Percentiles rank a stretch among this genome's conserved stretches.
phyloP scores from a whole-genome alignment of 2,888 invertebrate genomes.

The Netelia inedita region DNA sequence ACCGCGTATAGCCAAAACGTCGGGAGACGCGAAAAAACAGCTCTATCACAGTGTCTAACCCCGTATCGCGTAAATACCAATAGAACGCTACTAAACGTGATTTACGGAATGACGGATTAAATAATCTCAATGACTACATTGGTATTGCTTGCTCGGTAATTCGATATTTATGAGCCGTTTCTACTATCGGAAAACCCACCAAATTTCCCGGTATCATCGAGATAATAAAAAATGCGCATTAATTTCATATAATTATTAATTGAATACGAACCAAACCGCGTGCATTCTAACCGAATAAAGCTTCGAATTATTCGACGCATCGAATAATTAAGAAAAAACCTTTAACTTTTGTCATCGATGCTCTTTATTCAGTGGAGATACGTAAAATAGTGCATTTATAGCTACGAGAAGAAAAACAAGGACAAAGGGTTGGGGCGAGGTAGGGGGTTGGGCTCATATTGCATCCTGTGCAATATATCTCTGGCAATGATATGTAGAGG shows the following conservation, averaged over 20 bases:
- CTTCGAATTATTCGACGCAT: too few relatives aligned
- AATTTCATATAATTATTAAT: too few relatives aligned
- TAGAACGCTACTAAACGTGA: conserved; percentile 1
- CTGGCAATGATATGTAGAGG: conserved; percentile 23
- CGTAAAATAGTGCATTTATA: background rate
- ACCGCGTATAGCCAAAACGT: background rate
- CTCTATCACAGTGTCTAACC: background rate
- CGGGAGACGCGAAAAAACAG: background rate
- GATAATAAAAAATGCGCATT: too few relatives aligned
- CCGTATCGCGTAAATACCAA: background rate
- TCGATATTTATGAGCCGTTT: conserved; percentile 1
- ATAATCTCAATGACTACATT: conserved; percentile 2
- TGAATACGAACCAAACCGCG: too few relatives aligned
- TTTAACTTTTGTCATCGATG: background rate
- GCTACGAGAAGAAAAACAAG: background rate
- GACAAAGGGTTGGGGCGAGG: background rate
- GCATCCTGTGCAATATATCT: background rate
- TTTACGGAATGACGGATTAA: conserved; percentile 18
- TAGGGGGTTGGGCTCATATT: background rate
- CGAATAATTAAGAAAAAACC: too few relatives aligned
- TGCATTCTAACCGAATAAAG: too few relatives aligned
- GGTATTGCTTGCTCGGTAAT: background rate
- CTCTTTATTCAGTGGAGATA: background rate
- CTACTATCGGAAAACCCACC: background rate
- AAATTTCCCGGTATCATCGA: background rate